Base-by-base conservation (phyloP, 2,113 vertebrate genomes). In the Albula glossodonta region DNA sequence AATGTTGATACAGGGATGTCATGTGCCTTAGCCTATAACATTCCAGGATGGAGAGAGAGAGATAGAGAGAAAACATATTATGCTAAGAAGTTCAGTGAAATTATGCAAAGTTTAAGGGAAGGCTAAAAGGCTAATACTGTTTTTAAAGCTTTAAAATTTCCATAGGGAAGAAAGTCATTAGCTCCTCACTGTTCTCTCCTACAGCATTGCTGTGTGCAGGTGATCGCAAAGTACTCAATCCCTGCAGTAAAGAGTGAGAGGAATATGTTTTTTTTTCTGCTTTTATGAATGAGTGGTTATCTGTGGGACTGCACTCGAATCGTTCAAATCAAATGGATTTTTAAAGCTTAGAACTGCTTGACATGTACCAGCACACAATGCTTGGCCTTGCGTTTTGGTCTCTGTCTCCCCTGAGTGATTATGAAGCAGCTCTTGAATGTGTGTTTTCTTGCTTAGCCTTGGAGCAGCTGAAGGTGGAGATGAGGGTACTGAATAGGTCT, bases 251-350 rank as follows among this genome's bases (percentile, higher is more conserved):
- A 87, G 57, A 51, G n/a, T 83, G 19, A 84, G 70, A 83, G 57
- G 83, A 89, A 88, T 87, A 41, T 41, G 31, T 49, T 17, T 56
- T 86, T 56, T 86, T 53, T 81, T 74, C 82, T 22, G 19, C 15
- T 22, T 48, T 49, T 48, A 25, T 77, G n/a, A 25, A 15, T 19
- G 12, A 41, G 22, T 41, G 15, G 15, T 31, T 66, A 85, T 81
- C 80, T 78, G 63, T 51, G 85, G 86, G 87, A 86, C 88, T 85
- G 81, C 52, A 53, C 74, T 81, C 74, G 85, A 78, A 87, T 88
- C 86, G 88, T 89, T 92, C 86, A 92, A 90, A 90, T 88, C 82
- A 88, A 88, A 91, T 92, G 85, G 85, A 89, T 88, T 92, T 89
- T 84, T 89, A 90, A 86, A 83, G 84, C 85, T 60, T 56, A 66